These are phyloP conservation scores for Caenorhabditis sp. DNA, from an alignment of 2,888 invertebrate species.

Conservation along the genomic window DNA sequence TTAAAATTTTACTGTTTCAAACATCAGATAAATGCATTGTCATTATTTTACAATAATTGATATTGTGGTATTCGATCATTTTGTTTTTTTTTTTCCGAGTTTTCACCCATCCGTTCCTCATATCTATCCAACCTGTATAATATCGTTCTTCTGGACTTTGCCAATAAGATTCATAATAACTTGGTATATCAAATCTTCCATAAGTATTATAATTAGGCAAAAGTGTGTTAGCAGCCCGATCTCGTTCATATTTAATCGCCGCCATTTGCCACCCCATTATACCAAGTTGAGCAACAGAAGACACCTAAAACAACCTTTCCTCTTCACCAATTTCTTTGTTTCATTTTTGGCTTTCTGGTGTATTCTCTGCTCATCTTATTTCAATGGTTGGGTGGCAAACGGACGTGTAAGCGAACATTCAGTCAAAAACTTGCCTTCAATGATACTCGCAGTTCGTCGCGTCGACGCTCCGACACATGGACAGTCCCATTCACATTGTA, in stretches of 20 bases:
- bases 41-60: neutral
- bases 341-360: neutral
- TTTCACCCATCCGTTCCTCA: neutral
- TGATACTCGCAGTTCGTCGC: conserved; percentile 62
- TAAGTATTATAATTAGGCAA: conserved; percentile 70
- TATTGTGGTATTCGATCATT: neutral
- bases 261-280: conserved; percentile 71
- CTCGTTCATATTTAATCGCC: conserved; percentile 69
- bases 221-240: conserved; percentile 69
- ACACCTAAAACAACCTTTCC: conserved; percentile 56
- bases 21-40: too few relatives aligned
- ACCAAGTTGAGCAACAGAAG: conserved; percentile 65
- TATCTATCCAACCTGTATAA: conserved; percentile 46
- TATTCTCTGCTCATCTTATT: neutral
- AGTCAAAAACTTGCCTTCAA: conserved; percentile 59
- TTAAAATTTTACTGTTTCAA: too few relatives aligned
- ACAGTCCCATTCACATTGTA: conserved; percentile 69
- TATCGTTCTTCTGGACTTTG: conserved; percentile 66
- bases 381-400: conserved; percentile 25
- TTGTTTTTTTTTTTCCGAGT: neutral
- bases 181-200: conserved; percentile 66
- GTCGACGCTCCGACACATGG: conserved; percentile 69
- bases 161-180: conserved; percentile 70
- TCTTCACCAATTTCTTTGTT: neutral
- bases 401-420: conserved; percentile 5